Evolutionary conservation across 2,113 vertebrate species (phyloP).

Genomic region (Sialia sialis): DNA sequence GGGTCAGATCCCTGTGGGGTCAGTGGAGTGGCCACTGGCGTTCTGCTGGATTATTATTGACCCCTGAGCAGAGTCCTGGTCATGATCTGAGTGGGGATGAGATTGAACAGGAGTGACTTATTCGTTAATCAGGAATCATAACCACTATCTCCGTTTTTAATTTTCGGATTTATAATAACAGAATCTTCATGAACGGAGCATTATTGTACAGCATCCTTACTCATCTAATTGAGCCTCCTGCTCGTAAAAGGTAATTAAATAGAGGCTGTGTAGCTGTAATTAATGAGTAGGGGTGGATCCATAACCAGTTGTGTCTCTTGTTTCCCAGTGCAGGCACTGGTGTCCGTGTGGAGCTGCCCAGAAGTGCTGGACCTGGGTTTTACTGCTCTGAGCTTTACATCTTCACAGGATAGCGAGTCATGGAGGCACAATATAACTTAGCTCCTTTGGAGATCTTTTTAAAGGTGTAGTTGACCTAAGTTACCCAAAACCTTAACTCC

Average conservation of each 20-base stretch:
- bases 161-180: slow-evolving; percentile 16
- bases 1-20: not conserved
- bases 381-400: not conserved
- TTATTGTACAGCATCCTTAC: not conserved
- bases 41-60: not conserved
- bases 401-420: not conserved
- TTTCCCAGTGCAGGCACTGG: not conserved
- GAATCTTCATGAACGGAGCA: not conserved
- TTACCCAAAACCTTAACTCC: not conserved
- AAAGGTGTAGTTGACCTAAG: not conserved
- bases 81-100: rapidly evolving
- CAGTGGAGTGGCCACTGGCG: not conserved
- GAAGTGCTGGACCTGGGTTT: not conserved
- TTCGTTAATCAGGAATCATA: not conserved
- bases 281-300: not conserved
- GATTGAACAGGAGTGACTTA: not conserved
- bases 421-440: not conserved
- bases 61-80: not conserved
- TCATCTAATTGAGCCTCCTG: slow-evolving; percentile 30
- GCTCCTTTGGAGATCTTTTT: not conserved
- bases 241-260: slow-evolving; percentile 38
- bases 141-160: not conserved
- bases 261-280: not conserved
- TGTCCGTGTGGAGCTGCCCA: not conserved
- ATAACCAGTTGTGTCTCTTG: not conserved